Evolutionary conservation across 92 coral and sea anemone genomes (phyloP).

Genomic region (Phenganax stokvisi): DNA sequence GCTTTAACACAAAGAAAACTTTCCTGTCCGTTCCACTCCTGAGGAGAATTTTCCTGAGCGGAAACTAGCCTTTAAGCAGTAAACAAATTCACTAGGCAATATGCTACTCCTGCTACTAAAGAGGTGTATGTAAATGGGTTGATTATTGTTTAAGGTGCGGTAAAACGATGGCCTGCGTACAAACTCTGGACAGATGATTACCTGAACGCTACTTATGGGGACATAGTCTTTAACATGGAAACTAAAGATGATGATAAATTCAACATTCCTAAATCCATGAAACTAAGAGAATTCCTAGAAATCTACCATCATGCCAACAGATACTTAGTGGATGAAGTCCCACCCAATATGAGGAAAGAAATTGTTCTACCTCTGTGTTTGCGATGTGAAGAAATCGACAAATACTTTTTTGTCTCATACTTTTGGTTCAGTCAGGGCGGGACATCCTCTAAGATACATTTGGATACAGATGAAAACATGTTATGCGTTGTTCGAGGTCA

Average conservation of each 20-base stretch:
- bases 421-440: slow-evolving; percentile 95
- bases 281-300: slow-evolving; percentile 56
- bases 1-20: no score
- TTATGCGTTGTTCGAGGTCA: slow-evolving; percentile 87
- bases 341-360: slow-evolving; percentile 84
- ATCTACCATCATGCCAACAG: slow-evolving; percentile 63
- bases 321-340: slow-evolving; percentile 84
- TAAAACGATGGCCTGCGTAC: slow-evolving; percentile 95
- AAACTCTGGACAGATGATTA: slow-evolving; percentile 93
- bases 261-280: slow-evolving; percentile 67
- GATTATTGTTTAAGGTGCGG: slow-evolving; percentile 55
- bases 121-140: no score
- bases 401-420: slow-evolving; percentile 87
- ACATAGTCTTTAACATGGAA: slow-evolving; percentile 67
- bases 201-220: slow-evolving; percentile 68
- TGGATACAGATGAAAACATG: slow-evolving; percentile 90
- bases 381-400: slow-evolving; percentile 90
- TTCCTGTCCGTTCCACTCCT: no score
- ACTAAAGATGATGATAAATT: slow-evolving; percentile 89
- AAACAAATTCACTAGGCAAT: no score
- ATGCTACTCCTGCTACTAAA: no score
- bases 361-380: slow-evolving; percentile 75
- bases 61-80: no score
- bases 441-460: slow-evolving; percentile 81
- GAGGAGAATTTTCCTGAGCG: no score